Evolutionary conservation across 2,888 invertebrate species (phyloP), one percentile per base, ranked within the genome.

Genomic region (Synanthedon andrenaeformis): DNA sequence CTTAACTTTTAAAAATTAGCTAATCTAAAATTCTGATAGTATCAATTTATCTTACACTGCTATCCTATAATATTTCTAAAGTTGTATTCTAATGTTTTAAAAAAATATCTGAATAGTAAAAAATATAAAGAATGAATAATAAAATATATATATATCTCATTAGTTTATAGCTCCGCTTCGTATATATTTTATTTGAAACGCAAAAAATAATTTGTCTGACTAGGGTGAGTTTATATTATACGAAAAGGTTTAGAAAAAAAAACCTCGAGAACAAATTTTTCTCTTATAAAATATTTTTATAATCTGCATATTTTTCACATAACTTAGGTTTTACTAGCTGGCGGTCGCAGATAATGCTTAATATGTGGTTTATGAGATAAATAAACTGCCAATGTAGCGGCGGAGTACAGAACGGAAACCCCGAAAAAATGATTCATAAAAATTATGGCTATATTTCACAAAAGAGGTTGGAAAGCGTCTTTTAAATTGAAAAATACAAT

Each of bases 301-400:
- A 60, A 64, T 74, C 70, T 70, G 70, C 74, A 74, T 77, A 71
- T 73, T 71, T 64, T 67, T 62, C 62, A 62, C 67, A 72, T 75
- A 75, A 72, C 64, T 76, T 69, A 63, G 56, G 63, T 68, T 74
- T 75, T 74, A 74, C 69, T 67, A 66, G 70, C 45, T 45, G 45
- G 68, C 71, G 71, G 71, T 71, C 72, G 66, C 74, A 62, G 63
- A 74, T 79, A 72, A 71, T 66, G 59, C 57, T 63, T 68, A 72
- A 72, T 76, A 72, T 75, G 71, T 72, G 76, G 70, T 73, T 45
- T 74, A 75, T 58, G 72, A 70, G 69, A 69, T 74, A 67, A 72
- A 73, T 72, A 57, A 49, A 54, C 51, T 45, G 45, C 13, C 45
- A 45, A 45, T 45, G 45, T 52, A 45, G 45, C 11, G n/a, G 14